Evolutionary conservation across 2,888 invertebrate genomes (phyloP).

Genomic region (Synanthedon andrenaeformis): DNA sequence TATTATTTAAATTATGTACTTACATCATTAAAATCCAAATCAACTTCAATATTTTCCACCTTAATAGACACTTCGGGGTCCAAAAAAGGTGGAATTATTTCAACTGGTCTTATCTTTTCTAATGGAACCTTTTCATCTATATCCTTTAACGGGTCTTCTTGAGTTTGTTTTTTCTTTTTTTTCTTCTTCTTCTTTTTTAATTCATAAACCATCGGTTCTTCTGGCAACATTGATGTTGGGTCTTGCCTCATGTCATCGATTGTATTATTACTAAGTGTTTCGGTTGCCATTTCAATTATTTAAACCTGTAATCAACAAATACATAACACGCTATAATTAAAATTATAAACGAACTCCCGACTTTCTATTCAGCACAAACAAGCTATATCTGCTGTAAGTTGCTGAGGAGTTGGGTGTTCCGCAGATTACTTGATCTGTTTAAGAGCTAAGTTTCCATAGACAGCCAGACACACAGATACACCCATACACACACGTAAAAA

Average conservation of each 20-base stretch:
- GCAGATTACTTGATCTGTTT: too few species aligned
- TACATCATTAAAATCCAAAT: conserved; percentile 58
- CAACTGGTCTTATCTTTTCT: conserved; percentile 12
- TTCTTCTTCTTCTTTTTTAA: conserved; percentile 55
- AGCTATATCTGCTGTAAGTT: too few species aligned
- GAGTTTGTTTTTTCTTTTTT: conserved; percentile 37
- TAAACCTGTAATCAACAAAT: too few species aligned
- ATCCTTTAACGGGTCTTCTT: conserved; percentile 55
- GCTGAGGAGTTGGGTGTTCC: too few species aligned
- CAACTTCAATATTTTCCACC: conserved; percentile 59
- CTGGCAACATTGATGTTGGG: conserved; percentile 49
- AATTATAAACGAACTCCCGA: too few species aligned
- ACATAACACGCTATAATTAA: too few species aligned
- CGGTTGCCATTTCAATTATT: too few species aligned
- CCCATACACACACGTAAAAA: too few species aligned
- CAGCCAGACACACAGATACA: too few species aligned
- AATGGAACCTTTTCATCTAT: conserved; percentile 24
- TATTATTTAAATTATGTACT: conserved; percentile 17
- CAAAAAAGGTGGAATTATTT: conserved; percentile 17
- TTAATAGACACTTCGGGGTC: conserved; percentile 57
- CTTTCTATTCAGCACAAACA: too few species aligned
- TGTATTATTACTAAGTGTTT: neutral
- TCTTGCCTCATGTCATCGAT: conserved; percentile 25
- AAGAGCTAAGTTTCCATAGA: too few species aligned
- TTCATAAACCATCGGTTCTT: conserved; percentile 56